Base-by-base conservation (phyloP, 2,888 invertebrate species). In the Volucella inflata region DNA sequence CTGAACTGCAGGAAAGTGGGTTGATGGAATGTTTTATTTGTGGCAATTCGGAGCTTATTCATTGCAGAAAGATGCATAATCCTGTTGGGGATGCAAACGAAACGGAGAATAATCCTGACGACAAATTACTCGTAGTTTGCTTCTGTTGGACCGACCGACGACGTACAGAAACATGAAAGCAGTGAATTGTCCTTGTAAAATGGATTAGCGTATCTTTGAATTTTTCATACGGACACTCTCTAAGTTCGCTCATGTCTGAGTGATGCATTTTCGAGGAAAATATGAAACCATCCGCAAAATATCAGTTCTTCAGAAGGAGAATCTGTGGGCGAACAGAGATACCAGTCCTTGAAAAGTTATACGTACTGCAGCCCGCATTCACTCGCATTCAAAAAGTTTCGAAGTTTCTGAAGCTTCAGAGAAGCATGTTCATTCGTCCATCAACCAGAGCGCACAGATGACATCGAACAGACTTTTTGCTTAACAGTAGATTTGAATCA, bases 11-110 rank as follows among this genome's bases (percentile, higher is more conserved):
- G n/a, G n/a, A 11, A 8, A 9, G 2, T 8, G 9, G 21, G 12
- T n/a, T 30, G 4, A 30, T 60, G 16, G 44, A 79, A 59, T 79
- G 72, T 72, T 79, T 79, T 79, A 77, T 62, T 77, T 36, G 53
- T 70, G 65, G 40, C 10, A 65, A 50, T 55, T 57, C 60, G 59
- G 53, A 55, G 42, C 55, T 68, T 67, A 82, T 67, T 82, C 72
- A 72, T 77, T 65, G 59, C 65, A 44, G 57, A 46, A 64, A 42
- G 6, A 30, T 30, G 30, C 30, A 30, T 6, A 30, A 2, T 6
- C 64, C 64, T 48, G 46, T 48, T 14, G 42, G 44, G 42, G 53
- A 67, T 82, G 59, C 71, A 72, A 38, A 55, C 60, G 48, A 1
- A n/a, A 16, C 59, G 72, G 21, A 40, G 11, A 64, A 11, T 68